Evolutionary conservation across 1,140 invertebrate species (phyloP).

Genomic region (Aphidius ervi): DNA sequence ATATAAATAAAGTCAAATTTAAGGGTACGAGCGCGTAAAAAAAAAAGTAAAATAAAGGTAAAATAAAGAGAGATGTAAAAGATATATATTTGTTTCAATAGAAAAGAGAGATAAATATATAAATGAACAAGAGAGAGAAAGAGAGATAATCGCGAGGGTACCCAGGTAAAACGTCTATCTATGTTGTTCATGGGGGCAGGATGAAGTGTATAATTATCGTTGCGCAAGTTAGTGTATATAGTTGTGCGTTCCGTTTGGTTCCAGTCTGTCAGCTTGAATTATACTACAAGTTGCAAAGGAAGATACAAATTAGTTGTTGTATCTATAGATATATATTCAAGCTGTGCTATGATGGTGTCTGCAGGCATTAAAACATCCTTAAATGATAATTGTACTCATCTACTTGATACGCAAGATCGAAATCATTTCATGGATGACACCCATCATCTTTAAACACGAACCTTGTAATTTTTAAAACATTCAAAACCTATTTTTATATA

Average conservation of each 20-base stretch:
- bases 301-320: slow-evolving; percentile 50
- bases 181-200: slow-evolving; percentile 28
- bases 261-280: slow-evolving; percentile 54
- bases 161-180: slow-evolving; percentile 30
- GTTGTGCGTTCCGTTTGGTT: slow-evolving; percentile 45
- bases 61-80: no score
- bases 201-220: slow-evolving; percentile 54
- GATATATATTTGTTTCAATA: no score
- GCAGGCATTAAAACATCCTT: no score
- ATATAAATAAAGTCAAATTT: slow-evolving; percentile 54
- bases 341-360: no score
- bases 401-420: no score
- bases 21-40: slow-evolving; percentile 34
- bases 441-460: no score
- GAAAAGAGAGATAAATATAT: no score
- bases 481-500: no score
- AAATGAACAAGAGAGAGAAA: not conserved
- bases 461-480: no score
- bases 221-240: slow-evolving; percentile 46
- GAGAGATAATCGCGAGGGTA: slow-evolving; percentile 30
- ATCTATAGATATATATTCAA: slow-evolving; percentile 5
- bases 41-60: no score
- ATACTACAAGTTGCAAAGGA: slow-evolving; percentile 50
- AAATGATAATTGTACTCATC: no score
- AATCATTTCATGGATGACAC: no score